Base-by-base conservation (phyloP, 2,888 invertebrate species). In the Drosophila colorata region DNA sequence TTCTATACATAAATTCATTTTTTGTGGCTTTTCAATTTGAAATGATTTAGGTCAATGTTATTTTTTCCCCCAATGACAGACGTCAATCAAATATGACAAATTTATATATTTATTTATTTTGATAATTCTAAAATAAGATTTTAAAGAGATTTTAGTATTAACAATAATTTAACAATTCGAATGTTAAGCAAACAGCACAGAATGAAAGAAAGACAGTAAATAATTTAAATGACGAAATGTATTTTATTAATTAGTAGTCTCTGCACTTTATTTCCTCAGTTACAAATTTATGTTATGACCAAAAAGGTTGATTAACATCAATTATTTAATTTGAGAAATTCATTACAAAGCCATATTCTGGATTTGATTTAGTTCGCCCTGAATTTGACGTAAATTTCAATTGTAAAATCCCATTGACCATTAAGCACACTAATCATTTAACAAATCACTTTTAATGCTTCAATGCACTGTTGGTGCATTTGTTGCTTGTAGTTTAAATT, bases 401-500 rank as follows among this genome's bases (percentile, higher is more conserved):
- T 25, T 18, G 4, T 33, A 1, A 4, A 58, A 16, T 25, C 18
- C 14, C 49, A 38, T 56, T 38, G 3, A 46, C 13, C 35, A 43
- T 49, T 11, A 35, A 20, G 28, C 35, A 49, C 51, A 63, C 37
- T 41, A 31, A 33, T 40, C 16, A 40, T 41, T 47, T 14, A 51
- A 37, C 35, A 43, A 23, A 14, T 61, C 28, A 31, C 16, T 13
- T 59, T 49, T 48, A 33, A 48, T 20, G 14, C 49, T 61, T 43
- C 13, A 61, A 20, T 49, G 8, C 20, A 18, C 20, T 28, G 18
- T 25, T 33, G 25, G 16, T 37, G 33, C 9, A 14, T 9, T 41
- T 49, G 28, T 2, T 48, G 40, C 25, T 48, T 53, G 51, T 64
- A 44, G 64, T 33, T 55, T 53, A 63, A 68, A 71, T 60, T 60